Conservation (phyloP, 2,888 invertebrate species). For the Helobdella robusta region DNA sequence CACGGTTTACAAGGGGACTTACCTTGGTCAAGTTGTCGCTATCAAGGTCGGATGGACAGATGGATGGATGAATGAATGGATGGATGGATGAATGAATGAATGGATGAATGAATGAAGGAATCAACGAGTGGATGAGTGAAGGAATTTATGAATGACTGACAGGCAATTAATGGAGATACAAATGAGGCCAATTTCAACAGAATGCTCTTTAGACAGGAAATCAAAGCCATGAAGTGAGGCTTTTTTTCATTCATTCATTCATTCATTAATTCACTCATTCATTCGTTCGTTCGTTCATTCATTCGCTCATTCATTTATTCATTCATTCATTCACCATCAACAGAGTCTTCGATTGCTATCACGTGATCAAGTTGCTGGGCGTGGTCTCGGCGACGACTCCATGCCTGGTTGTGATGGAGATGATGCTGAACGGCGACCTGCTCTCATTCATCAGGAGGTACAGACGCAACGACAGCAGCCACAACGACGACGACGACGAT, state of each 20-base stretch:
- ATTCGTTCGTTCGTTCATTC: no score
- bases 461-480: conserved; percentile 56
- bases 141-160: no score
- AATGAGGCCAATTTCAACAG: no score
- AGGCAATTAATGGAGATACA: no score
- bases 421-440: conserved; percentile 87
- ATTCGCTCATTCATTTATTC: background rate
- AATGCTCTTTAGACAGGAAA: conserved; percentile 83
- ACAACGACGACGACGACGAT: no score
- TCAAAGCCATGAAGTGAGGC: conserved; percentile 79
- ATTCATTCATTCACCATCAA: conserved; percentile 35
- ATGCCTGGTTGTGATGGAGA: conserved; percentile 89
- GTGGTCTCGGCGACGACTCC: conserved; percentile 82
- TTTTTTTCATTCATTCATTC: background rate
- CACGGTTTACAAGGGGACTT: no score
- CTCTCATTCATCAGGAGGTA: conserved; percentile 79
- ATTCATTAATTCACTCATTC: background rate
- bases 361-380: conserved; percentile 81
- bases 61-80: no score
- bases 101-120: no score
- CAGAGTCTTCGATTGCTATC: conserved; percentile 77
- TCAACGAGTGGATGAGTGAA: no score
- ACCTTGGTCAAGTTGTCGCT: no score
- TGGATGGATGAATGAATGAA: no score
- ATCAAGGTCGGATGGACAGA: no score